These are phyloP conservation scores for Atopsyche davidsoni DNA, from an alignment of 1,140 invertebrate genomes.

Conservation along the genomic window DNA sequence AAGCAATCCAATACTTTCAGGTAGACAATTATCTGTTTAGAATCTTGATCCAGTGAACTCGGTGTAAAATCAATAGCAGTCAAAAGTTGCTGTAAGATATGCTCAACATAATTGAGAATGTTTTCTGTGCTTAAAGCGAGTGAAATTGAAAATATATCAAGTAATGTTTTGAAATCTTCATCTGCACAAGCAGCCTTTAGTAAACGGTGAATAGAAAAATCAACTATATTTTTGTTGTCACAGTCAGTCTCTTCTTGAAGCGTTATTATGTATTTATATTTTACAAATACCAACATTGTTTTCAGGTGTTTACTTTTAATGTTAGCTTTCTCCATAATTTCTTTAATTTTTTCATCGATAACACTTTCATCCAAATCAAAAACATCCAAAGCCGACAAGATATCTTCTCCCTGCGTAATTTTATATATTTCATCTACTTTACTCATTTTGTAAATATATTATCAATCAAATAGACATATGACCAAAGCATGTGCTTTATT, in stretches of 20 bases:
- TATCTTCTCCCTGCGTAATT: constrained; percentile 11
- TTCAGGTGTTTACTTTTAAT: constrained; percentile 15
- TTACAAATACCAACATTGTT: constrained; percentile 19
- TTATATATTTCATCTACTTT: constrained; percentile 8
- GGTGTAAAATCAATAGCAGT: constrained; percentile 1
- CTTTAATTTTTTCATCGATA: constrained; percentile 20
- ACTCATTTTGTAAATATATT: too few species aligned
- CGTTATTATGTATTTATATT: constrained; percentile 26
- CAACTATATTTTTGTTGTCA: constrained; percentile 20
- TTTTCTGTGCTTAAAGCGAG: constrained; percentile 19
- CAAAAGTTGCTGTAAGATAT: constrained; percentile 24
- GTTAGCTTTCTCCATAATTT: constrained; percentile 16
- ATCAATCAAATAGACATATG: too few species aligned
- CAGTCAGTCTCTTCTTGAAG: constrained; percentile 26
- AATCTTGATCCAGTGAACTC: constrained; percentile 1
- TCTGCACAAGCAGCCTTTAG: neutral
- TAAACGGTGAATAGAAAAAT: constrained; percentile 14
- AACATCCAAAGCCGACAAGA: constrained; percentile 19
- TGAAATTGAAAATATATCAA: constrained; percentile 14
- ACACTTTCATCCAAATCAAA: constrained; percentile 25
- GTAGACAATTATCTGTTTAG: constrained; percentile 7
- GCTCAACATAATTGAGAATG: constrained; percentile 12
- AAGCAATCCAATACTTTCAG: constrained; percentile 21
- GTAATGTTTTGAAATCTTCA: constrained; percentile 13
- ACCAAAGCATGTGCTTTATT: too few species aligned